Evolutionary conservation across 1,140 invertebrate genomes (phyloP), one percentile per base, ranked within the genome.

Genomic region (Aradophagus sp.): DNA sequence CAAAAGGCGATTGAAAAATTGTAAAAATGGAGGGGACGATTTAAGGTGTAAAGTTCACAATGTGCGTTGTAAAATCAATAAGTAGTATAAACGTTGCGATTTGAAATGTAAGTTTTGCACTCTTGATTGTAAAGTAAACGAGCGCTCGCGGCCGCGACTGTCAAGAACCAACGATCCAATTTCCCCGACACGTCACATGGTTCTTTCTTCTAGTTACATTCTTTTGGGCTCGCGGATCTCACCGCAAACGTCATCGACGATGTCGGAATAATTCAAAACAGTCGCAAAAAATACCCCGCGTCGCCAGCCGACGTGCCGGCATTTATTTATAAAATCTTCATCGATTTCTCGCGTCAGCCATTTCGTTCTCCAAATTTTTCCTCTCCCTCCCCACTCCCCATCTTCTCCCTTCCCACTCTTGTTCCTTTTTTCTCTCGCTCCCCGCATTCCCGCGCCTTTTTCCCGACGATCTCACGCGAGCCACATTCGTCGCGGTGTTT

Each of bases 311-410:
- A 45, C 32, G 10, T 12, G 2, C 13, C 31, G 29, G 15, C 41
- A 23, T 47, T 63, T 44, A 53, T 63, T 53, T 63, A 63, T 63
- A 63, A 53, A 53, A 53, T 36, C 47, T 39, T 14, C 31, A 53
- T 63, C 41, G 47, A 63, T 53, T 20, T 42, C 36, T 14, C 36
- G 13, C 32, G 27, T n/a, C 12, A 35, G 35, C 14, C 19, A 13
- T 26, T 27, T 34, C 27, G 44, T 34, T 5, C 23, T 13, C 26
- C 14, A 17, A 8, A 23, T 12, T 31, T 31, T n/a, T 4, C 19
- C 12, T 13, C 12, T 2, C 0, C 2, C n/a, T 11, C 11, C 17
- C 5, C n/a, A 1, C 1, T 16, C 2, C 13, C 14, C 13, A 2
- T 5, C 13, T 3, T 14, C 32, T 1, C 8, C 15, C 8, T n/a